A percentile compares a stretch with the other conserved stretches of the same genome.
These are phyloP conservation scores for Caenorhabditis imperialis DNA, from an alignment of 2,888 invertebrate genomes.

Conservation along the genomic window DNA sequence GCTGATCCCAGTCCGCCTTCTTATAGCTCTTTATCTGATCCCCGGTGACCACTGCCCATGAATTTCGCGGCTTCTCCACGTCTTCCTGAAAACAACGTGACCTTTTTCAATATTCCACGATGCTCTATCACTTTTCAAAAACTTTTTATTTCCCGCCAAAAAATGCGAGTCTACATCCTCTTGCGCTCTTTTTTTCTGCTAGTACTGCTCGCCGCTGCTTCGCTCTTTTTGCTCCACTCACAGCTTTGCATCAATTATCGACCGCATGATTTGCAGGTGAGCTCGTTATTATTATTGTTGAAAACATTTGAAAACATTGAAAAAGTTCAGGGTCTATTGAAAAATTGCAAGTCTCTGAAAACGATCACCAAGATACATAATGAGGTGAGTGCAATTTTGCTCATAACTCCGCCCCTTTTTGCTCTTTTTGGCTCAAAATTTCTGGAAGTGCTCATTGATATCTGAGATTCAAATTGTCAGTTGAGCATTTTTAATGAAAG, in stretches of 20 bases:
- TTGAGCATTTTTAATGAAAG: no score
- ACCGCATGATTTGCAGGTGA: constrained; percentile 11
- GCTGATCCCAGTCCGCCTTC: constrained; percentile 70
- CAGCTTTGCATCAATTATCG: constrained; percentile 30
- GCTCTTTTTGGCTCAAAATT: no score
- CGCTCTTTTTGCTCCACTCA: constrained; percentile 10
- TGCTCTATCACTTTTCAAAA: no score
- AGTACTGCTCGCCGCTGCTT: constrained; percentile 15
- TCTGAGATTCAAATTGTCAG: no score
- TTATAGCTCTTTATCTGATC: constrained; percentile 69
- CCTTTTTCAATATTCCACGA: neutral
- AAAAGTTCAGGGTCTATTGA: no score
- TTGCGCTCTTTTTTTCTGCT: constrained; percentile 33
- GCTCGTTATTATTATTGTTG: no score
- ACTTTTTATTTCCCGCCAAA: neutral
- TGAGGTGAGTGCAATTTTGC: no score
- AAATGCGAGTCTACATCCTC: constrained; percentile 39
- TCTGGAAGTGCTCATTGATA: no score
- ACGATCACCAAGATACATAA: no score
- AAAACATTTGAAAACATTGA: no score
- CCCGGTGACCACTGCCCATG: constrained; percentile 72
- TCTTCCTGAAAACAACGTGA: constrained; percentile 27
- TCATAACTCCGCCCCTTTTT: no score
- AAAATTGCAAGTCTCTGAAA: no score
- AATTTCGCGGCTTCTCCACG: constrained; percentile 29